Base-by-base conservation (phyloP, 1,140 invertebrate species). In the Melipona quadrifasciata region DNA sequence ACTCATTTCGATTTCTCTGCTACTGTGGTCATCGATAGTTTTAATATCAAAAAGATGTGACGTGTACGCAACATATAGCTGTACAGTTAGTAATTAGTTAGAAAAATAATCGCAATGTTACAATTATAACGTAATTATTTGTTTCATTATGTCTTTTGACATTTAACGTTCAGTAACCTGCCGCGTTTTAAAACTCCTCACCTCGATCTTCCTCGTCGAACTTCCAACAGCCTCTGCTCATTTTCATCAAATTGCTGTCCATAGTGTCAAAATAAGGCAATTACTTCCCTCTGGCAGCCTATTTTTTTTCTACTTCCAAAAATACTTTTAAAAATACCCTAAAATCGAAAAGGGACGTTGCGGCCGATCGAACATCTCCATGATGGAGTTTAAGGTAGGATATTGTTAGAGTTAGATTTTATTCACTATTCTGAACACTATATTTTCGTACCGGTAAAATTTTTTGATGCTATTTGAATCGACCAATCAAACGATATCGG, bases 181-280 rank as follows among this genome's bases (percentile, higher is more conserved):
- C 70, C 70, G 21, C 21, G n/a, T 67, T 64, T 11, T 17, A 12
- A 65, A 72, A 47, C 6, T 47, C 77, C 82, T 84, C 92, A 96
- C 96, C 95, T 93, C 95, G 95, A 79, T 96, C 95, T 58, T 96
- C 94, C 14, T 95, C 94, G 81, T 96, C 95, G 78, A 96, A 94
- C 92, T 96, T 96, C 95, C 96, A 96, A 91, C 95, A 95, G 70
- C 94, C 95, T 80, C 94, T 95, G 86, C 87, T 93, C 95, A 95
- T 95, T 91, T 91, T 92, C 76, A 5, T 27, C 11, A 68, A 19
- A 57, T 70, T 31, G n/a, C 71, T 67, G 79, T 76, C 72, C 67
- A 75, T 75, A 74, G 58, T 82, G 68, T 88, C 58, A 86, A 88
- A 89, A 72, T 87, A 87, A 51, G 3, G 88, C 53, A 67, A 67